Conservation (phyloP, 35 echinoderm and acorn worm species). For the Holothuria glaberrima region DNA sequence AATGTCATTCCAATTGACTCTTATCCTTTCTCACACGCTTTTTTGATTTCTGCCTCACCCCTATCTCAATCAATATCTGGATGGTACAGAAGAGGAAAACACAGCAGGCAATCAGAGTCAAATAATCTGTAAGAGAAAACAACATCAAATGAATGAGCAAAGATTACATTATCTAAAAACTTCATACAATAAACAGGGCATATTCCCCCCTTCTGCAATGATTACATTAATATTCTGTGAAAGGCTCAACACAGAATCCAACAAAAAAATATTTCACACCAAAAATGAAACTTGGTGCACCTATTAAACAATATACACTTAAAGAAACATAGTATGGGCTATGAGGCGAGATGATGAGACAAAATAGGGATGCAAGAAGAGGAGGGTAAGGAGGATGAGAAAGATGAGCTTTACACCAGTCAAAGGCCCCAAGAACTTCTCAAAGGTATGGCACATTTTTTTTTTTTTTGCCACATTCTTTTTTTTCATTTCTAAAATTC, state of each 20-base stretch:
- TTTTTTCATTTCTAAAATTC: no score
- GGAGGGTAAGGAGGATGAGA: no score
- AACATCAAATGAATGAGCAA: background rate
- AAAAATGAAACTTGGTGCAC: background rate
- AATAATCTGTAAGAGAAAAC: background rate
- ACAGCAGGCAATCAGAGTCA: background rate
- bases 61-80: background rate
- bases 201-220: background rate
- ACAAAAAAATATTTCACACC: background rate
- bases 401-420: no score
- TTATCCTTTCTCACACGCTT: no score
- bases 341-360: no score
- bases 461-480: no score
- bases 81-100: conserved; percentile 17
- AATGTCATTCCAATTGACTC: no score
- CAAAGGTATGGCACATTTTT: no score
- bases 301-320: background rate
- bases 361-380: no score
- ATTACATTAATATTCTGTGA: background rate
- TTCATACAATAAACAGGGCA: background rate
- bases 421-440: no score
- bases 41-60: no score
- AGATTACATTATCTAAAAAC: background rate
- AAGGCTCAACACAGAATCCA: background rate
- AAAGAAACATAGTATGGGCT: no score